Conservation (phyloP, 2,888 invertebrate genomes). For the Cephus runcator region DNA sequence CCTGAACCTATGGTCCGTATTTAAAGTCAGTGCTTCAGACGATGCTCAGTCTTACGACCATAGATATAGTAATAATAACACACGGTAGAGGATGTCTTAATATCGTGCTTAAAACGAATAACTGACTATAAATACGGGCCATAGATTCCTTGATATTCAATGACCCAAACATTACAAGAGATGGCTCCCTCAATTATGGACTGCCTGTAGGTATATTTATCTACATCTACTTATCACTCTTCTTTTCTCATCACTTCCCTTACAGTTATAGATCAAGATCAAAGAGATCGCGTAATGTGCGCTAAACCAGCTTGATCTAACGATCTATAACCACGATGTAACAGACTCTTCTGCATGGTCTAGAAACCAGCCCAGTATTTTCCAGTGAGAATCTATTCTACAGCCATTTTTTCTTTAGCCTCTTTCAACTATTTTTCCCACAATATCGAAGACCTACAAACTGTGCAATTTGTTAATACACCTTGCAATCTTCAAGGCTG, state of each 20-base stretch:
- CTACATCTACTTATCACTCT: not conserved
- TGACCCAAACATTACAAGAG: not conserved
- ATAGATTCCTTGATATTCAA: not conserved
- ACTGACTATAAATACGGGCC: no score
- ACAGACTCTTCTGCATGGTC: slow-evolving; percentile 16
- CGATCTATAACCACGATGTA: slow-evolving; percentile 20
- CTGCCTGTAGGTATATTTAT: not conserved
- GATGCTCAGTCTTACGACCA: no score
- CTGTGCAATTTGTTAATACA: slow-evolving; percentile 48
- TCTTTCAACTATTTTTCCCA: slow-evolving; percentile 12
- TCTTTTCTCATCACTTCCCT: not conserved
- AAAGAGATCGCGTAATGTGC: slow-evolving; percentile 21
- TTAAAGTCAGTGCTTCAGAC: no score
- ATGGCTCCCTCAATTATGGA: not conserved
- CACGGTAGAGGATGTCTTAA: no score
- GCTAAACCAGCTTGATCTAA: slow-evolving; percentile 26
- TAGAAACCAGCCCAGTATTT: slow-evolving; percentile 19
- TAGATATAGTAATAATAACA: no score
- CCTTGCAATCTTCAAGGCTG: slow-evolving; percentile 42
- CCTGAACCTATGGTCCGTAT: not conserved
- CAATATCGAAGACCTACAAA: slow-evolving; percentile 43
- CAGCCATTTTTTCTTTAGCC: slow-evolving; percentile 18
- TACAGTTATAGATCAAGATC: slow-evolving; percentile 11
- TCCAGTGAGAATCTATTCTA: not conserved
- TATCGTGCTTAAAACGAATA: no score